These are phyloP conservation scores for Drosophila elegans DNA, from an alignment of 1,140 invertebrate species.

Conservation along the genomic window DNA sequence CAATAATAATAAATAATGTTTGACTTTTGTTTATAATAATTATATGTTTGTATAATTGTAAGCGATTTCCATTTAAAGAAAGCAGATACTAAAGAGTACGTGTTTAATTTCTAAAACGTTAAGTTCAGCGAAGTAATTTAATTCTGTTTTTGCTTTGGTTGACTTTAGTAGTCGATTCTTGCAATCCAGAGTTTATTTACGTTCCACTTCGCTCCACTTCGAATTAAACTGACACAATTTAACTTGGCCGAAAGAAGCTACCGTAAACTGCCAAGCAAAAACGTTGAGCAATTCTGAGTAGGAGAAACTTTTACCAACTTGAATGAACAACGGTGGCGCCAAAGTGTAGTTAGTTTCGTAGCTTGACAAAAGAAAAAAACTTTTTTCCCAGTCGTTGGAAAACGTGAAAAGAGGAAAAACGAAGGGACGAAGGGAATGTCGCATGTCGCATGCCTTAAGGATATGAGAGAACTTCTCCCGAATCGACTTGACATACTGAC, in stretches of 20 bases:
- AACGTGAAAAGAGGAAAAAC: neutral
- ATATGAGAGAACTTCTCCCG: conserved; percentile 53
- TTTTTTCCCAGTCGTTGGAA: conserved; percentile 9
- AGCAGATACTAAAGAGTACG: neutral
- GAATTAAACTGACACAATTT: conserved; percentile 49
- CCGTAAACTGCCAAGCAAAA: conserved; percentile 27
- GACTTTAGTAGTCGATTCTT: neutral
- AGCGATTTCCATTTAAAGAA: neutral
- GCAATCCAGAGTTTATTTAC: neutral
- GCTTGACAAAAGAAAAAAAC: conserved; percentile 27
- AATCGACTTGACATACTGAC: conserved; percentile 26
- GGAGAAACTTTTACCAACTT: conserved; percentile 39
- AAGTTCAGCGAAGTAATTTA: neutral
- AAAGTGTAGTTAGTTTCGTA: conserved; percentile 41
- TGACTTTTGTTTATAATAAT: neutral
- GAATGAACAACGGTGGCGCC: conserved; percentile 20
- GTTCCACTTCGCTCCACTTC: neutral
- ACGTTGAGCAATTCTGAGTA: conserved; percentile 24
- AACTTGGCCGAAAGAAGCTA: conserved; percentile 47
- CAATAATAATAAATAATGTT: conserved; percentile 1
- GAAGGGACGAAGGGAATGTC: neutral
- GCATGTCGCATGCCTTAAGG: conserved; percentile 48
- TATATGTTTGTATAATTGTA: neutral
- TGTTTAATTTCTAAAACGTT: neutral
- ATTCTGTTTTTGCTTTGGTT: neutral